Base-by-base conservation (phyloP, 2,113 vertebrate genomes). In the Cheilinus undulatus region DNA sequence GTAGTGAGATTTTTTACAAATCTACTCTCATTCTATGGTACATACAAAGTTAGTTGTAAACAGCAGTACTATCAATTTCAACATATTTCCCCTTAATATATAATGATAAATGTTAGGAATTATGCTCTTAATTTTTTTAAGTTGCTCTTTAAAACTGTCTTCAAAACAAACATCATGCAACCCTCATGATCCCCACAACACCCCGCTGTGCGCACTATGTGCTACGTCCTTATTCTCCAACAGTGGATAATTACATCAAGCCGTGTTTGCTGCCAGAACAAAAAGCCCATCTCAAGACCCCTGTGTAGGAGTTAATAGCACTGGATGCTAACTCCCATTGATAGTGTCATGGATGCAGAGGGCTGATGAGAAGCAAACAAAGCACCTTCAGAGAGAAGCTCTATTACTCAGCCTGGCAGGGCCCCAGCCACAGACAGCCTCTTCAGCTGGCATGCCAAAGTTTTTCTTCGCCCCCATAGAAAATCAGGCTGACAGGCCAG, bases 391-490 rank as follows among this genome's bases (percentile, higher is more conserved):
- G 60, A 82, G 59, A 83, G 69, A 72, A 32, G 70, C 75, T 86
- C 80, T 59, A 86, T 86, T 88, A 88, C 78, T 73, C 80, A 82
- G 73, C 62, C 69, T 79, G 84, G 82, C 82, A 70, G 71, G 51
- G 67, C 26, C 71, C 77, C 67, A 79, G 72, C 53, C 60, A 27
- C 62, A 69, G 68, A 78, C 69, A 73, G 63, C 69, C 66, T 82
- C 67, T 76, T 42, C 68, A 73, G 58, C 76, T 48, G 81, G 64
- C 59, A 66, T 81, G 80, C 80, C 84, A 88, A 80, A 75, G 54
- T 61, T 58, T 80, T 53, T 60, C 26, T 45, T 73, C 42, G 13
- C 26, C 70, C 54, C 69, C 54, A 80, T 4, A 57, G 67, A 80
- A 87, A 88, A 83, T 74, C 70, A 78, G 40, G 36, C 54, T 84